Percentiles rank a stretch among this genome's conserved stretches.
Conservation (phyloP, 2,113 vertebrate species). For the Peromyscus polionotus region DNA sequence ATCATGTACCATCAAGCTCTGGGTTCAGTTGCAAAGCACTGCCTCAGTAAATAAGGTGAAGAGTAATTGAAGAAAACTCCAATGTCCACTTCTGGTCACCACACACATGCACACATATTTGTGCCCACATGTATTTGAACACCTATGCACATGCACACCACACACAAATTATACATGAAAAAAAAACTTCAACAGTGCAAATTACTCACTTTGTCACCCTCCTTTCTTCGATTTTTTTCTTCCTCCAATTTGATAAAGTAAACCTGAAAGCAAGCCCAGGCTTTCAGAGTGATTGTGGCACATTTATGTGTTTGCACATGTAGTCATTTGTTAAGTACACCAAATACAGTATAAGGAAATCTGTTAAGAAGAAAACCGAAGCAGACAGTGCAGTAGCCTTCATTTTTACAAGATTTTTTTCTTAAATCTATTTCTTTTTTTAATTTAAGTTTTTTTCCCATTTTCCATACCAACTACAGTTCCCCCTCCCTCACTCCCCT, state of each 20-base stretch:
- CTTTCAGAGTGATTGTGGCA: not conserved
- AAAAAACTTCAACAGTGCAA: not conserved
- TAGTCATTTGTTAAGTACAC: not conserved
- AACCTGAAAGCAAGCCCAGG: not conserved
- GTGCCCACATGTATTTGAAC: not conserved
- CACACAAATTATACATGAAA: not conserved
- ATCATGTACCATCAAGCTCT: not conserved
- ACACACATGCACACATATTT: not conserved
- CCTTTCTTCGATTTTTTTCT: not conserved
- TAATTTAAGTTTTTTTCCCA: too few species aligned
- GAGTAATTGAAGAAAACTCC: not conserved
- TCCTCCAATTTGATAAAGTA: not conserved
- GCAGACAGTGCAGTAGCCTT: not conserved
- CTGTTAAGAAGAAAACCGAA: not conserved
- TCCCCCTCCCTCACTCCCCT: too few species aligned
- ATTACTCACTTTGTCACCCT: not conserved
- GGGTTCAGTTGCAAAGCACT: too few species aligned
- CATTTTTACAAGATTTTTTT: constrained; percentile 10
- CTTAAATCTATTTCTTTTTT: too few species aligned
- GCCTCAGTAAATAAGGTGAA: not conserved
- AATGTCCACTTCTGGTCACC: not conserved
- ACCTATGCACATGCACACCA: not conserved
- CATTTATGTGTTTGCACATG: not conserved
- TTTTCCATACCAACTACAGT: too few species aligned
- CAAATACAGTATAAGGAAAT: not conserved